Base-by-base conservation (phyloP, 2,113 vertebrate genomes). In the Rhinoderma darwinii region DNA sequence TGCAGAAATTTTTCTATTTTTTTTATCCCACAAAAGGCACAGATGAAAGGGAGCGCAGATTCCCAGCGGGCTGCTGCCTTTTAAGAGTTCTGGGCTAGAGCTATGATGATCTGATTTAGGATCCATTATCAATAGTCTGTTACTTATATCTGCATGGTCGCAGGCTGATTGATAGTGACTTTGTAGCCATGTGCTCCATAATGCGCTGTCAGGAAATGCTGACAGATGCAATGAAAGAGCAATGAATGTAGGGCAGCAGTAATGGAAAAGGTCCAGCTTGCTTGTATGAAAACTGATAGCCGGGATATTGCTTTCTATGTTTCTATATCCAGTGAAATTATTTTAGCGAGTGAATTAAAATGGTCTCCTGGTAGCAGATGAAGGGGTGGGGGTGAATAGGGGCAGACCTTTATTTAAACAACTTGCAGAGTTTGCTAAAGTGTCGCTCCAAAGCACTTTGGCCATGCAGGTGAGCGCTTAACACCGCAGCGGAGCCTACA, bases 231-330 rank as follows among this genome's bases (percentile, higher is more conserved):
- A 95, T 95, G 93, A 94, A 92, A 92, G 93, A 94, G 93, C 95
- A 96, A 94, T 96, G 93, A 95, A 91, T 91, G 93, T 90, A 89
- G 94, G 94, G 93, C 95, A 95, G 92, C 91, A 41, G 89, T 95
- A 95, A 96, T 95, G 93, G 91, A 93, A 95, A 86, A 94, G 95
- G 94, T 95, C 93, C 93, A 91, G 90, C 90, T 39, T 81, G 90
- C 87, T 91, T 93, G 93, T 94, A 96, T 96, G 95, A 96, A 96
- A 96, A 96, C 93, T 96, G 96, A 96, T 96, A 94, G 95, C 93
- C 95, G 70, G 88, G 95, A 95, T 96, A 96, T 96, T 96, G 93
- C 91, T 91, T 96, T 88, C 91, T 94, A 32, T 94, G 94, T 94
- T 94, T 89, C 93, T 89, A 89, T 89, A 86, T 91, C 90, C 73